Evolutionary conservation across 2,113 vertebrate genomes (phyloP).

Genomic region (Lichenostomus cassidix): DNA sequence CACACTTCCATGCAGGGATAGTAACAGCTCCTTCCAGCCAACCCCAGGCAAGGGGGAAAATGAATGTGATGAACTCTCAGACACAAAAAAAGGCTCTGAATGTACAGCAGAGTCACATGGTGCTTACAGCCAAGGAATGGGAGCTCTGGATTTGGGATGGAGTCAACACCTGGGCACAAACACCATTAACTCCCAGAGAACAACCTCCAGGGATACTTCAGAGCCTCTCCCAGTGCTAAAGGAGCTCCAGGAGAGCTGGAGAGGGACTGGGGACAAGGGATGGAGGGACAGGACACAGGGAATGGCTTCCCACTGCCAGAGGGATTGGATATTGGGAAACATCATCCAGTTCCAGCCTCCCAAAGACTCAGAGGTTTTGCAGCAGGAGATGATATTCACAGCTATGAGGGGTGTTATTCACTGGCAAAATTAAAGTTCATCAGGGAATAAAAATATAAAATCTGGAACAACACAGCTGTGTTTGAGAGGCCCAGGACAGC

Average conservation of each 20-base stretch:
- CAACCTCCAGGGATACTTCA: not conserved
- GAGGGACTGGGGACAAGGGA: not conserved
- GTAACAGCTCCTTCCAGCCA: not conserved
- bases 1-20: not conserved
- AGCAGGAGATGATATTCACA: not conserved
- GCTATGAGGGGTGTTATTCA: accelerated
- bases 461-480: not conserved
- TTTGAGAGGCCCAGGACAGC: not conserved
- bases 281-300: not conserved
- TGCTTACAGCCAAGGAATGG: not conserved
- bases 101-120: accelerated
- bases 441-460: not conserved
- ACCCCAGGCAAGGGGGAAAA: not conserved
- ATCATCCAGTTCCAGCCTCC: not conserved
- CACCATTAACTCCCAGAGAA: not conserved
- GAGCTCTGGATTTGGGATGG: not conserved
- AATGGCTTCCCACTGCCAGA: not conserved
- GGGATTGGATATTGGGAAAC: not conserved
- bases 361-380: accelerated
- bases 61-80: not conserved
- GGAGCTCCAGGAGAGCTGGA: not conserved
- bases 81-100: not conserved
- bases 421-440: not conserved
- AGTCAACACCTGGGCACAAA: not conserved
- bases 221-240: not conserved